Evolutionary conservation across 2,888 invertebrate species (phyloP), one percentile per base, ranked within the genome.

Genomic region (Candidula unifasciata): DNA sequence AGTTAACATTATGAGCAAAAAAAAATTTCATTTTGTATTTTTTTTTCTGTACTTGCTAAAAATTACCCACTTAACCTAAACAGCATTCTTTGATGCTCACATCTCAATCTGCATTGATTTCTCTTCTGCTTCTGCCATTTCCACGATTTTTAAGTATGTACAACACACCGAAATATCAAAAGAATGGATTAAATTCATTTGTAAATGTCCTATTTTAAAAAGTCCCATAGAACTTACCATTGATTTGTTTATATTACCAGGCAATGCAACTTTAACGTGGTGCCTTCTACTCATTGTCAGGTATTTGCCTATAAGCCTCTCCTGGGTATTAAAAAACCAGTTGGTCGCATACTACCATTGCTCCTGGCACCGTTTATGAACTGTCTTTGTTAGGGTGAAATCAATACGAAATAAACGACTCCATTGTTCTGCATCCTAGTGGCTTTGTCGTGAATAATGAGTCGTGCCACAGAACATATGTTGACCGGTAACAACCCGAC

Each of bases 321-420:
- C 79, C 35, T 2, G 68, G 68, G 79, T 44, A 66, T 79, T 33
- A 37, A 66, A 77, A 77, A 16, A 60, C 21, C 8, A 44, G 44
- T 44, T 0, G 16, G 60, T 27, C 18, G 13, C 68, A 24, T 1
- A 66, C 64, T 21, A 2, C 44, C 30, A 79, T 79, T 79, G 79
- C 44, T 66, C 66, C 79, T 68, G 79, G 37, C n/a, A 66, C 30
- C 71, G 37, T 57, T 77, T 77, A 77, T 60, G 77, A 77, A 77
- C 77, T 54, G 21, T 33, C 44, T 66, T 79, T 79, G 71, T 66
- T 66, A 13, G 79, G 66, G 18, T 64, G 37, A 68, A 79, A 79
- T 79, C 79, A 79, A 79, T 79, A 79, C 16, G 30, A 60, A 77
- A 60, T 52, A 60, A 69, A 8, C 1, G 64, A 13, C 64, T 6